Percentiles rank a stretch among this genome's conserved stretches.
Conservation (phyloP, 2,113 vertebrate genomes). For the Podiceps cristatus region DNA sequence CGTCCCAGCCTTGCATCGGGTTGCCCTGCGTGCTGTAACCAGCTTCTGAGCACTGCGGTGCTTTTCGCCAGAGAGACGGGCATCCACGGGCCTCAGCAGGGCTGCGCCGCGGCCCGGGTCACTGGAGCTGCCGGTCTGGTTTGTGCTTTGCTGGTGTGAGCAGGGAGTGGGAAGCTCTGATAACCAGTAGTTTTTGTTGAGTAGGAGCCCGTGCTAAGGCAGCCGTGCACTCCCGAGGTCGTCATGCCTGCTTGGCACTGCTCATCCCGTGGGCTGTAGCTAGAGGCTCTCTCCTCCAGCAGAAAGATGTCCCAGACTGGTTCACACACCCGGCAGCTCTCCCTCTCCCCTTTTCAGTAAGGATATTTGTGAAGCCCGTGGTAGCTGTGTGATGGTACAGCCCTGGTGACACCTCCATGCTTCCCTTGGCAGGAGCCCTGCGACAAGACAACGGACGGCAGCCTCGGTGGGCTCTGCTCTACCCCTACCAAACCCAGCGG, state of each 20-base stretch:
- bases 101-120: fast-evolving
- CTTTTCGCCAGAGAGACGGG: not conserved
- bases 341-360: not conserved
- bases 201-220: not conserved
- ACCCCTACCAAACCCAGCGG: not conserved
- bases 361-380: not conserved
- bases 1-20: not conserved
- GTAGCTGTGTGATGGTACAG: not conserved
- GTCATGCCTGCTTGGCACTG: not conserved
- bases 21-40: not conserved
- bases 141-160: not conserved
- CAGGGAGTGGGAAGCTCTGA: not conserved
- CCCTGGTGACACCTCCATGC: not conserved
- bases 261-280: not conserved
- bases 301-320: not conserved
- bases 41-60: not conserved
- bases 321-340: not conserved
- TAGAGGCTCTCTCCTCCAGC: not conserved
- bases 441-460: not conserved
- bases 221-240: not conserved
- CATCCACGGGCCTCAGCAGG: not conserved
- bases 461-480: not conserved
- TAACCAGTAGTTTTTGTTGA: not conserved
- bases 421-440: not conserved
- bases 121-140: not conserved